Percentiles rank a stretch among this genome's conserved stretches.
These are phyloP conservation scores for Ichneumoninae sp. DNA, from an alignment of 2,888 invertebrate genomes.

Conservation along the genomic window DNA sequence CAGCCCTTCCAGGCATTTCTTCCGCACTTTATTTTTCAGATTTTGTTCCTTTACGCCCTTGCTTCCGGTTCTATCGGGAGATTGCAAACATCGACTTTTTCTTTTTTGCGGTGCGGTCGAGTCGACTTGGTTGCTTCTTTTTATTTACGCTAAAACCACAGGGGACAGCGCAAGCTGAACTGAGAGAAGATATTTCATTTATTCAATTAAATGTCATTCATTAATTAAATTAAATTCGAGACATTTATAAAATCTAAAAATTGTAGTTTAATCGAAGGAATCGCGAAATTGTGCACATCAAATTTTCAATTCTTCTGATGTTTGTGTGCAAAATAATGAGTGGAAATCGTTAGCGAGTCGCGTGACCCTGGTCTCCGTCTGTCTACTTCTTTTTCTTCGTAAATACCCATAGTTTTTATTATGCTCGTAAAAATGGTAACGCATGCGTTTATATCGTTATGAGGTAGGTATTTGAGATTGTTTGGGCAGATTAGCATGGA, in stretches of 20 bases:
- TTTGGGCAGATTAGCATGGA: constrained; percentile 52
- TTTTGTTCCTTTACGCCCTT: no score
- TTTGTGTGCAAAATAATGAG: not conserved
- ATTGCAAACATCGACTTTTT: no score
- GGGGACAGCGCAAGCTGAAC: no score
- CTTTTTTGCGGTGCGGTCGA: no score
- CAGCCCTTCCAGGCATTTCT: no score
- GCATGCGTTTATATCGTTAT: constrained; percentile 13
- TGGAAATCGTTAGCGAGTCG: not conserved
- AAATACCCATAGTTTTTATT: constrained; percentile 3
- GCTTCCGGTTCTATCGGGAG: no score
- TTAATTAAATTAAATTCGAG: no score
- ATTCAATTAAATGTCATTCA: no score
- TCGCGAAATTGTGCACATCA: not conserved
- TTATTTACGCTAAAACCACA: no score
- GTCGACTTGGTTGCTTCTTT: no score
- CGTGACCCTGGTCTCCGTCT: not conserved
- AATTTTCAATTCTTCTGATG: not conserved
- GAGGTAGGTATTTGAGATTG: constrained; percentile 42
- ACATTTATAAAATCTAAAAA: not conserved
- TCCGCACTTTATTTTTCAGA: no score
- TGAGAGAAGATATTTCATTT: no score
- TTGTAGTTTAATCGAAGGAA: not conserved
- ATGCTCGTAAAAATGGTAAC: constrained; percentile 6
- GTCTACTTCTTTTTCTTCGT: not conserved